Conservation (phyloP, 1,140 invertebrate genomes). For the Bombus sylvicola region DNA sequence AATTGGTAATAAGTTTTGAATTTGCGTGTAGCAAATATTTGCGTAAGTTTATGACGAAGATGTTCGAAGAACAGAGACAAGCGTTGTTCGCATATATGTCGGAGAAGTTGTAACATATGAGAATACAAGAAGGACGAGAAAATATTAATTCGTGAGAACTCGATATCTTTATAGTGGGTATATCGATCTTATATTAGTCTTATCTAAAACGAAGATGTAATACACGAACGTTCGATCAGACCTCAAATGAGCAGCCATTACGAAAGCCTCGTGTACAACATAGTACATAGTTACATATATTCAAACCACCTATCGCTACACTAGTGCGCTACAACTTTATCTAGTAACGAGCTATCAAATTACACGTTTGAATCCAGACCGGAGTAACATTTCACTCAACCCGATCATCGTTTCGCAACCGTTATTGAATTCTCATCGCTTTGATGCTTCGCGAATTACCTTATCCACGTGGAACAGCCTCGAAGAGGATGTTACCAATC, state of each 20-base stretch:
- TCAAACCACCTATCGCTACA: no score
- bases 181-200: no score
- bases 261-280: neutral
- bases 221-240: no score
- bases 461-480: no score
- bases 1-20: no score
- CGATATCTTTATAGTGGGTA: neutral
- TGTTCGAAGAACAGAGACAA: neutral
- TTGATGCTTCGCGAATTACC: no score
- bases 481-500: neutral
- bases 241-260: neutral
- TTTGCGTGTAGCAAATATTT: neutral
- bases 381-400: neutral
- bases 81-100: no score
- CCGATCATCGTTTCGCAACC: neutral
- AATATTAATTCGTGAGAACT: no score
- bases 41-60: neutral
- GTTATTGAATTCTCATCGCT: slow-evolving; percentile 6
- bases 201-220: no score
- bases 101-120: no score
- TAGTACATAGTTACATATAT: neutral
- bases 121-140: no score
- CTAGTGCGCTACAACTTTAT: neutral
- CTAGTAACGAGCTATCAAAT: neutral
- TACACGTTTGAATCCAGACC: neutral